Evolutionary conservation across 2,888 invertebrate species (phyloP), one percentile per base, ranked within the genome.

Genomic region (Lithophane socia): DNA sequence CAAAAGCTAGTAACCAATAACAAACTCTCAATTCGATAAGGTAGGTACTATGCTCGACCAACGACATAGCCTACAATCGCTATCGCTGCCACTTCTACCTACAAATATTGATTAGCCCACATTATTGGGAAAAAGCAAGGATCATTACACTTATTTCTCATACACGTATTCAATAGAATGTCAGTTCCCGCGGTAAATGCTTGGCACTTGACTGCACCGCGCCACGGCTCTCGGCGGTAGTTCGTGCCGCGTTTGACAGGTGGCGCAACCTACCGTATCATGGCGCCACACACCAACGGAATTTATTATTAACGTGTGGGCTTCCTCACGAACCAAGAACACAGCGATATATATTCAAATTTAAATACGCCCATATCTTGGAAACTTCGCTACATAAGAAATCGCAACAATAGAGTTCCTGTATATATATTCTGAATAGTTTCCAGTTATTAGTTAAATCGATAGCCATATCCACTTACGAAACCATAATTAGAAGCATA

Each of bases 271-370:
- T 81, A 81, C 76, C 66, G 74, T 87, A 73, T 76, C 78, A 77
- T 85, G 86, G 87, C 88, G 86, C 88, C 88, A 87, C 74, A 88
- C 81, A 80, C 85, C 87, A 75, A 73, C 65, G 71, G 88, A 87
- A 87, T 87, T 87, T 75, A 87, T 87, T 87, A 86, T 78, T 76
- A 87, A 86, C 80, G 74, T 85, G 75, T 85, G 71, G 76, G 87
- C 87, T 86, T 85, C 86, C 80, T 83, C 81, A 86, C 86, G 79
- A 87, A 72, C 67, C 70, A 44, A 75, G 49, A 81, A 75, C 73
- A 64, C 44, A 64, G 60, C 70, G 64, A 71, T 75, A 73, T 74
- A 75, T 79, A 76, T 66, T 73, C 67, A 71, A 77, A 80, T 73
- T 70, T 21, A 61, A 63, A 82, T 29, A 37, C 21, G 29, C 21